Evolutionary conservation across 2,888 invertebrate species (phyloP), one percentile per base, ranked within the genome.

Genomic region (Erynnis tages): DNA sequence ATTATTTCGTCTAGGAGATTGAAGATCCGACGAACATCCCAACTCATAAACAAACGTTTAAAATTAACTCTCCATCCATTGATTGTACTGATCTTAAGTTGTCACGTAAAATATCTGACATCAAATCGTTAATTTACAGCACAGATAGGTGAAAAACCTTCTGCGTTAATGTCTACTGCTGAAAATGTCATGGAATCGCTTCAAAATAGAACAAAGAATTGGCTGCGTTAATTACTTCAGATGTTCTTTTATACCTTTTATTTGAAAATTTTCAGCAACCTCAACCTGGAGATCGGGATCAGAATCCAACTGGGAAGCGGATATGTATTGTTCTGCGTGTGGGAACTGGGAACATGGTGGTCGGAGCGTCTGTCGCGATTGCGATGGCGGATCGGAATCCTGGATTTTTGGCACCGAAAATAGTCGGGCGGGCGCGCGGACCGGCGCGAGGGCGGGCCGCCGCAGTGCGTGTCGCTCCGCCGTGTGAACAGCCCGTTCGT

Each of bases 381-480:
- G 71, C 70, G 73, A 74, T 73, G 76, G 71, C 69, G 73, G 79
- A 78, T 81, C 65, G 79, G 79, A 84, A 85, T 86, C 81, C 79
- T 80, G 84, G 79, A 83, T 86, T 88, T 86, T 88, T 88, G 87
- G 84, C 87, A 84, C 88, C 88, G 79, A 88, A 89, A 89, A 89
- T 88, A 88, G 87, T 82, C 81, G 76, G 77, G 83, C 80, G 83
- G 81, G 81, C 77, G 79, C 73, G 79, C 78, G 78, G 77, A 63
- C 70, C 65, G 67, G 65, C 65, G 67, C 74, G 71, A 72, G 80
- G 79, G 79, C 77, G 79, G 79, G 77, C 75, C 73, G 74, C 71
- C 80, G 81, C 87, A 88, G 88, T 89, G 88, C 88, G 88, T 81
- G 89, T 81, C 89, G 89, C 89, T 89, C 89, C 89, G 89, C 89